These are phyloP conservation scores for Nasua narica DNA, from an alignment of 2,797 vertebrate genomes.

Conservation along the genomic window DNA sequence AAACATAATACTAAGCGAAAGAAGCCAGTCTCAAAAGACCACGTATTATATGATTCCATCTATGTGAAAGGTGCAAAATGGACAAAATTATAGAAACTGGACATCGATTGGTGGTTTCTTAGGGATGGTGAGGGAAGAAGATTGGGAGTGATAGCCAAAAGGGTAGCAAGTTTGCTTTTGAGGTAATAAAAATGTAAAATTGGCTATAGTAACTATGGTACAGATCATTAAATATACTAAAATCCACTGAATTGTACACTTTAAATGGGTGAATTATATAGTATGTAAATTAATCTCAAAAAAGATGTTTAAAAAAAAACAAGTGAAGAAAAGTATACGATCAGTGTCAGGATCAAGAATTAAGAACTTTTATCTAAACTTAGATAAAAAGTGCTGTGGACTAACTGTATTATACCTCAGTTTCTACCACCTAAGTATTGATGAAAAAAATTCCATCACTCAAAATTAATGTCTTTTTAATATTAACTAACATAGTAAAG, in stretches of 20 bases:
- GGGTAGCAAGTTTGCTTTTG: background rate
- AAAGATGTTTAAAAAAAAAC: background rate
- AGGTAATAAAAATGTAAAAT: background rate
- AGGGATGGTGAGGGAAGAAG: background rate
- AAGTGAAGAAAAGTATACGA: background rate
- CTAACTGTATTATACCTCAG: background rate
- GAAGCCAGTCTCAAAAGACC: background rate
- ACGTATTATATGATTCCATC: conserved; percentile 4
- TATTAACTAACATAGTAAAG: background rate
- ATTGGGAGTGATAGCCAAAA: background rate
- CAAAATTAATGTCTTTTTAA: background rate
- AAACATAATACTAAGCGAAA: conserved; percentile 24
- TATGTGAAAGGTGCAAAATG: background rate
- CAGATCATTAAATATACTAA: background rate
- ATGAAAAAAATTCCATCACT: conserved; percentile 47
- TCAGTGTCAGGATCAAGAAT: background rate
- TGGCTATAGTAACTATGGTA: background rate
- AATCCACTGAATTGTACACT: background rate
- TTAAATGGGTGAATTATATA: background rate
- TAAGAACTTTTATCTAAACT: background rate
- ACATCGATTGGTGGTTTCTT: background rate
- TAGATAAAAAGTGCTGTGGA: background rate
- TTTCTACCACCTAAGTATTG: conserved; percentile 40
- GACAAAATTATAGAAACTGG: background rate
- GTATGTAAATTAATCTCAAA: conserved; percentile 16